Percentiles rank a stretch among this genome's conserved stretches.
phyloP scores from a whole-genome alignment of 2,888 invertebrate species.

The Drosophila algonquin region DNA sequence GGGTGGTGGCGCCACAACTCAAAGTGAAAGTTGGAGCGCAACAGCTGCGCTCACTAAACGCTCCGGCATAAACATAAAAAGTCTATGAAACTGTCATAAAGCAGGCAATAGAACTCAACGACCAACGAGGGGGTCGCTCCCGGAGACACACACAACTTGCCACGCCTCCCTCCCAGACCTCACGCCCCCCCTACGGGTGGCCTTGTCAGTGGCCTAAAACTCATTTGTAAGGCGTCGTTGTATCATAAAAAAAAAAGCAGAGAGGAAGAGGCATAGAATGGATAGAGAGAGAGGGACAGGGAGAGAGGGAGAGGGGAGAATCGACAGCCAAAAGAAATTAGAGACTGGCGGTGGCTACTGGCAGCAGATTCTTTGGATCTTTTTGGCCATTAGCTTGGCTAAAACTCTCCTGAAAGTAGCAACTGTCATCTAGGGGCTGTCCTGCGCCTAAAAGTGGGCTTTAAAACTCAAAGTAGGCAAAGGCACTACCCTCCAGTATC shows the following conservation, averaged over 20 bases:
- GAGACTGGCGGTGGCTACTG: neutral
- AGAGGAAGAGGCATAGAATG: slow-evolving; percentile 42
- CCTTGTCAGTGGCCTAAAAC: slow-evolving; percentile 65
- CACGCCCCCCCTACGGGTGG: slow-evolving; percentile 50
- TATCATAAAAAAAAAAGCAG: slow-evolving; percentile 65
- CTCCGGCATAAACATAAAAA: slow-evolving; percentile 76
- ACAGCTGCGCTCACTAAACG: slow-evolving; percentile 78
- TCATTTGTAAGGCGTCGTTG: slow-evolving; percentile 63
- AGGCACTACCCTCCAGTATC: neutral
- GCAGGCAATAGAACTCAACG: slow-evolving; percentile 79
- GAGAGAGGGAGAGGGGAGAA: slow-evolving; percentile 30
- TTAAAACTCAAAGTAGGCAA: slow-evolving; percentile 48
- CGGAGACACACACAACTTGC: slow-evolving; percentile 17
- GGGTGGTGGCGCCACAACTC: slow-evolving; percentile 31
- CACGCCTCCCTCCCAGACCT: slow-evolving; percentile 16
- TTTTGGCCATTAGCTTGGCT: slow-evolving; percentile 28
- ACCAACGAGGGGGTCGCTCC: slow-evolving; percentile 47
- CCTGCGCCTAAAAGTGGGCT: slow-evolving; percentile 55
- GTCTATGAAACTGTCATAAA: slow-evolving; percentile 81
- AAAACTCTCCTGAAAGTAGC: neutral
- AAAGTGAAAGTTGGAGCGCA: slow-evolving; percentile 59
- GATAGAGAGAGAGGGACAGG: slow-evolving; percentile 17
- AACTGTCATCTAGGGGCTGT: slow-evolving; percentile 32
- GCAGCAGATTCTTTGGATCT: neutral
- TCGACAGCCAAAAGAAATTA: slow-evolving; percentile 38